These are phyloP conservation scores for Micropoecilia bifurca DNA, from an alignment of 2,797 vertebrate species.

Conservation along the genomic window DNA sequence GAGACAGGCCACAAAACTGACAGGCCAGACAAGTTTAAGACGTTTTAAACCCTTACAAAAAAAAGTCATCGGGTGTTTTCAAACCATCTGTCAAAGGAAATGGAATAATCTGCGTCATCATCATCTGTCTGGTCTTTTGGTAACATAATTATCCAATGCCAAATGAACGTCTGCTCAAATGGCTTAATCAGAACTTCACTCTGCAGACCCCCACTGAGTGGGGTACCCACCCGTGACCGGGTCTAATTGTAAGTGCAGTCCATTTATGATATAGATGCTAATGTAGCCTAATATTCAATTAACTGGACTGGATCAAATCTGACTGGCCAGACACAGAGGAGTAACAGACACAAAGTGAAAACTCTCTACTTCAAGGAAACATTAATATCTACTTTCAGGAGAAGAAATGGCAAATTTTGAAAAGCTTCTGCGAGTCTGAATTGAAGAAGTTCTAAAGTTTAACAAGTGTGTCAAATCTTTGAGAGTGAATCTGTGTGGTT, in stretches of 20 bases:
- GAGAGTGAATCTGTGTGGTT: not conserved
- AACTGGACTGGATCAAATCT: conserved; percentile 47
- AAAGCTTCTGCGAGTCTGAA: conserved; percentile 2
- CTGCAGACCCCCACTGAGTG: conserved; percentile 39
- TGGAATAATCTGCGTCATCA: conserved; percentile 39
- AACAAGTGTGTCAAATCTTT: not conserved
- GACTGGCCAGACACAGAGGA: conserved; percentile 27
- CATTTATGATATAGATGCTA: conserved; percentile 48
- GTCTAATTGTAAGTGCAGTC: conserved; percentile 52
- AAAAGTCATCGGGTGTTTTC: not conserved
- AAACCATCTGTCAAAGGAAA: conserved; percentile 21
- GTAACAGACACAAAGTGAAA: conserved; percentile 15
- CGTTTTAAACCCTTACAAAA: not conserved
- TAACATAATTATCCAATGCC: conserved; percentile 66
- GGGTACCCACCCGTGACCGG: conserved; percentile 54
- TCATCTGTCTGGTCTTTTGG: conserved; percentile 29
- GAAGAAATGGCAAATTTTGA: conserved; percentile 9
- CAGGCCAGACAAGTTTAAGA: not conserved
- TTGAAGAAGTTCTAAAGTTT: not conserved
- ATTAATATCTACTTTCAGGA: conserved; percentile 9
- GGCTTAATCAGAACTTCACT: conserved; percentile 54
- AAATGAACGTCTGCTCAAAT: conserved; percentile 45
- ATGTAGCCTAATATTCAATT: conserved; percentile 59
- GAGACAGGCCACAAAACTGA: not conserved
- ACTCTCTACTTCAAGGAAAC: conserved; percentile 17